Evolutionary conservation across 2,113 vertebrate genomes (phyloP).

Genomic region (Bungarus multicinctus): DNA sequence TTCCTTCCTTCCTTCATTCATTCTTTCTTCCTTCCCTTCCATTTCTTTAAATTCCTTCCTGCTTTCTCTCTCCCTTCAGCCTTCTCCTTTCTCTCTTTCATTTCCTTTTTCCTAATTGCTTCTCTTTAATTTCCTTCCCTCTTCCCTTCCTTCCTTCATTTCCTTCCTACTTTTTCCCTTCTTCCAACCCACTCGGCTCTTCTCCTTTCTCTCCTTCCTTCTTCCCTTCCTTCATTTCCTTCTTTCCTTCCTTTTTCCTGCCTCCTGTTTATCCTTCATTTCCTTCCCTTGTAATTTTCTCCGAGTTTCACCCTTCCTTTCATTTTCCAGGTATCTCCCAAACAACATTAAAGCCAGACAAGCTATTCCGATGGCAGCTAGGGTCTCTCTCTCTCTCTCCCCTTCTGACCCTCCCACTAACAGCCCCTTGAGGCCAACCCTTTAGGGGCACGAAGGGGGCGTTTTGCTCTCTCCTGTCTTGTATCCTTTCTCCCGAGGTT

Average conservation of each 20-base stretch:
- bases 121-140: not conserved
- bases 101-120: not conserved
- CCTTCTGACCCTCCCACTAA: not conserved
- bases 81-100: too few relatives aligned
- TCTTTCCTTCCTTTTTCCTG: not conserved
- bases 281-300: not conserved
- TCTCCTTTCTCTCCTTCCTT: too few relatives aligned
- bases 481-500: not conserved
- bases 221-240: too few relatives aligned
- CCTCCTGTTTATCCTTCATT: not conserved
- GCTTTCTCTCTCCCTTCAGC: too few relatives aligned
- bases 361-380: not conserved
- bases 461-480: not conserved
- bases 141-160: not conserved
- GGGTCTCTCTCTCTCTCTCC: too few relatives aligned
- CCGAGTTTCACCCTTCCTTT: not conserved
- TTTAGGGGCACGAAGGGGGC: not conserved
- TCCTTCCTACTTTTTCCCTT: not conserved
- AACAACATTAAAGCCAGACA: not conserved
- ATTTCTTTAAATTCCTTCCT: too few relatives aligned
- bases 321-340: not conserved
- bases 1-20: too few relatives aligned
- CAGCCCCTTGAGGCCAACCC: not conserved
- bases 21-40: too few relatives aligned
- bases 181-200: too few relatives aligned